Conservation (phyloP, 2,888 invertebrate species). For the Rhagonycha lutea region DNA sequence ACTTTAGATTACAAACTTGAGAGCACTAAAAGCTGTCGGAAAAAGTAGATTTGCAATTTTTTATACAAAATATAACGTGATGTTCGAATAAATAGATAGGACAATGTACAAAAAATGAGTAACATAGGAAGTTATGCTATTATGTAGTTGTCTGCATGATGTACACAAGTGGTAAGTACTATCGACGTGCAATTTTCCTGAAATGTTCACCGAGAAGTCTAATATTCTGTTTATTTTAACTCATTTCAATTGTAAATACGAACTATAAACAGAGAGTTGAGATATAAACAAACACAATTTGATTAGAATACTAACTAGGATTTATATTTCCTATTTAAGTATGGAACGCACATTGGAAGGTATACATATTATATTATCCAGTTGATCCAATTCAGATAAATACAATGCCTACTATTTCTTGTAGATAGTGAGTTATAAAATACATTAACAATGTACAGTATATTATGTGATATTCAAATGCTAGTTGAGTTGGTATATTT, state of each 20-base stretch:
- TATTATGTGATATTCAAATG: too few relatives aligned
- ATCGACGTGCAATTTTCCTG: neutral
- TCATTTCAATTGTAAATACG: neutral
- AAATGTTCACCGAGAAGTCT: neutral
- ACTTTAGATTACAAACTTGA: neutral
- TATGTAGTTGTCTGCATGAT: neutral
- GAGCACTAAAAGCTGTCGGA: slow-evolving; percentile 12
- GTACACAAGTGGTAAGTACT: neutral
- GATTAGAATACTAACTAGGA: neutral
- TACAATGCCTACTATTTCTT: too few relatives aligned
- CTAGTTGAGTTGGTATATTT: too few relatives aligned
- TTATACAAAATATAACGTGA: slow-evolving; percentile 11
- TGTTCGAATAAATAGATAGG: slow-evolving; percentile 8
- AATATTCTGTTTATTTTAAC: neutral
- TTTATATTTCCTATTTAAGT: neutral
- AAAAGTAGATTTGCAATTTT: slow-evolving; percentile 21
- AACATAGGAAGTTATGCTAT: neutral
- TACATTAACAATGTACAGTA: too few relatives aligned
- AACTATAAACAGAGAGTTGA: neutral
- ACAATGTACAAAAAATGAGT: slow-evolving; percentile 13
- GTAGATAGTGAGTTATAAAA: too few relatives aligned
- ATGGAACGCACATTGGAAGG: neutral
- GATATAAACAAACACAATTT: neutral
- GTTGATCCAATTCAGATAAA: too few relatives aligned
- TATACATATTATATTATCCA: too few relatives aligned